These are phyloP conservation scores for Ganaspis brasiliensis DNA, from an alignment of 2,888 invertebrate genomes.

Conservation along the genomic window DNA sequence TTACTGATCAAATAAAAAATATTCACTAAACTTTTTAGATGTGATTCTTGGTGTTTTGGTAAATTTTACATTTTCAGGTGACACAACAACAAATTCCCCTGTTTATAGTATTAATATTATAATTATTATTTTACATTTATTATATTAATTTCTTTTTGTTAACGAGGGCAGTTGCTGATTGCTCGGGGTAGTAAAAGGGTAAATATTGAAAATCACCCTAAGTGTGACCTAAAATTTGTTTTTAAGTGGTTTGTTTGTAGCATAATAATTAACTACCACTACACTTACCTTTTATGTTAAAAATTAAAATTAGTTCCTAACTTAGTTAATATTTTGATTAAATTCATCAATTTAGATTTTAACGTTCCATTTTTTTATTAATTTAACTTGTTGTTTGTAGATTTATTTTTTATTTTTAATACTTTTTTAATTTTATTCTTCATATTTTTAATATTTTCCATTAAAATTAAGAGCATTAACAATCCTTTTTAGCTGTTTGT, in stretches of 20 bases:
- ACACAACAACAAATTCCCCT: neutral
- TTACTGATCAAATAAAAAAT: slow-evolving; percentile 46
- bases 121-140: slow-evolving; percentile 53
- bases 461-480: neutral
- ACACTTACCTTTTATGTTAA: neutral
- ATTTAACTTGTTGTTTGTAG: too few relatives aligned
- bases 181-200: slow-evolving; percentile 84
- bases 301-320: neutral
- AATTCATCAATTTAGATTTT: neutral
- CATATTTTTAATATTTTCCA: neutral
- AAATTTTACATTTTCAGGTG: neutral
- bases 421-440: neutral
- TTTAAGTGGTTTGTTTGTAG: slow-evolving; percentile 39
- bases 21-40: neutral
- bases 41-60: neutral
- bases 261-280: neutral
- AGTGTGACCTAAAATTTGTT: slow-evolving; percentile 65
- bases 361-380: too few relatives aligned
- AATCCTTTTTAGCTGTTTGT: neutral
- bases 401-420: too few relatives aligned
- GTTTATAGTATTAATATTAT: slow-evolving; percentile 24
- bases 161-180: slow-evolving; percentile 82
- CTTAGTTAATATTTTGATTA: neutral
- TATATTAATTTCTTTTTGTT: slow-evolving; percentile 71
- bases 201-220: slow-evolving; percentile 80